Base-by-base conservation (phyloP, 2,797 vertebrate genomes). In the Momotus momota region DNA sequence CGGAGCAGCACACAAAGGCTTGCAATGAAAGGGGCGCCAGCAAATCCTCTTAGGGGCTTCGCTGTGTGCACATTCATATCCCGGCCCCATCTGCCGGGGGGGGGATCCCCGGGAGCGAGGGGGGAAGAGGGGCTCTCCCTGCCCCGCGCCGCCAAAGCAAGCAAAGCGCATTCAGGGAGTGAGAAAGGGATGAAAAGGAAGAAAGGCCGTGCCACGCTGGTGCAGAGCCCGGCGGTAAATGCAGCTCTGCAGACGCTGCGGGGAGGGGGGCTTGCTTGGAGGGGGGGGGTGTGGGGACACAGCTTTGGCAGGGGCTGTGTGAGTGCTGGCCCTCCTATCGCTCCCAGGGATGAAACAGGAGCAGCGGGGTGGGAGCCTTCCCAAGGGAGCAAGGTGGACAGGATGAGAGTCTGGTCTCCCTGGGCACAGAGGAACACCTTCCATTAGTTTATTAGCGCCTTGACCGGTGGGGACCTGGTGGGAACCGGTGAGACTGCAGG, bases 31-130 rank as follows among this genome's bases (percentile, higher is more conserved):
- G 96, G 95, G 94, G 93, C 84, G 19, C 92, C 84, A 74, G 94
- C 94, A 97, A 97, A 97, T 97, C 97, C 97, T 96, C 97, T 97
- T 97, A 97, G 96, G 94, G 94, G 83, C 93, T 94, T 45, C 71
- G 9, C 82, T 96, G 78, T 86, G 91, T 93, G 88, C 78, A 73
- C 94, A 95, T 97, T 97, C 94, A 96, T 27, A 72, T 6, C 94
- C 69, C 61, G 7, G 94, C 81, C 96, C 97, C 97, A 96, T 97
- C 97, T 96, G 96, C 96, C 54, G 64, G 94, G 93, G 72, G 93
- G 73, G 93, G 86, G 85, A 91, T 94, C 94, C 94, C 90, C 86
- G 19, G 88, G 60, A 78, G 73, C 14, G 10, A 25, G 46, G 66
- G 91, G 91, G 86, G 78, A 46, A 89, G 74, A 55, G 86, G 77